These are phyloP conservation scores for Halcyon leucocephala DNA, from an alignment of 2,797 vertebrate species.

Conservation along the genomic window DNA sequence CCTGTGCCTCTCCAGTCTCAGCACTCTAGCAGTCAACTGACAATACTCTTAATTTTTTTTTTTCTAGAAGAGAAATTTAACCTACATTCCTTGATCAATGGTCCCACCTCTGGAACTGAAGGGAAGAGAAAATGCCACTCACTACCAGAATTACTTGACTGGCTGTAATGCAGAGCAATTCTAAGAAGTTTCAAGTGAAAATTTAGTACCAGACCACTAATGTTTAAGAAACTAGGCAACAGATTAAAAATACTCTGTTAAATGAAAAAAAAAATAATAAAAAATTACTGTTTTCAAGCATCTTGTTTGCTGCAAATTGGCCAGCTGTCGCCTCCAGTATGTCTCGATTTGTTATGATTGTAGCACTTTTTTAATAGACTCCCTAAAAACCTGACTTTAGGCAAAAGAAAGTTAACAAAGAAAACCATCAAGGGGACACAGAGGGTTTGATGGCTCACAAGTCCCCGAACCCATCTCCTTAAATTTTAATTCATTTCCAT, in stretches of 20 bases:
- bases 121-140: neutral
- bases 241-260: neutral
- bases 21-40: neutral
- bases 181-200: neutral
- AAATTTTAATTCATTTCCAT: neutral
- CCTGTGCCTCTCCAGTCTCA: neutral
- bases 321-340: rapidly evolving
- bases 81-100: neutral
- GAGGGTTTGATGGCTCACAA: neutral
- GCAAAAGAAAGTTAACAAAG: neutral
- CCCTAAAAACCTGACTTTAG: neutral
- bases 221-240: neutral
- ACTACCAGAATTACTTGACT: neutral
- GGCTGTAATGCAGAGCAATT: neutral
- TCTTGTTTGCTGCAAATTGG: neutral
- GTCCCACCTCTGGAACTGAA: neutral
- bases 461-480: neutral
- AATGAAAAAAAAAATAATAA: neutral
- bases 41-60: neutral
- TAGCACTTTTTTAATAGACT: neutral
- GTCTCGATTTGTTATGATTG: neutral
- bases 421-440: neutral
- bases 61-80: neutral
- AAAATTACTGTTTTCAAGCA: neutral
- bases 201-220: neutral